A percentile compares a stretch with the other conserved stretches of the same genome.
Conservation (phyloP, 2,113 vertebrate genomes). For the Dicrurus megarhynchus region DNA sequence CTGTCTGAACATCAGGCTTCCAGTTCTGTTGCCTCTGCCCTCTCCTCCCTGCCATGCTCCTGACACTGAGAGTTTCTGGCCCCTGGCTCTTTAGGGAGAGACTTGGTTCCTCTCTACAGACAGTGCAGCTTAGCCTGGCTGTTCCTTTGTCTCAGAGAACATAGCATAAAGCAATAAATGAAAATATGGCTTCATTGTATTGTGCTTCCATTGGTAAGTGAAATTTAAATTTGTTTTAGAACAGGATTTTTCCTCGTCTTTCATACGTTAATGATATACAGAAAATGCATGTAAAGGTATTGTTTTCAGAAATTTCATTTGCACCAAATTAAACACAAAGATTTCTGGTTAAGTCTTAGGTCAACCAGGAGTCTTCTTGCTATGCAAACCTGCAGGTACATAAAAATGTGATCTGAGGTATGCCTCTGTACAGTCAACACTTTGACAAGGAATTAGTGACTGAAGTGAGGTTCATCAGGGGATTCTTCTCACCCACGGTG, state of each 20-base stretch:
- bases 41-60: background rate
- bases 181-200: background rate
- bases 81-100: background rate
- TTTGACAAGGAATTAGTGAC: background rate
- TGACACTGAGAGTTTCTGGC: background rate
- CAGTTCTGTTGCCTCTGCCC: background rate
- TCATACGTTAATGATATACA: background rate
- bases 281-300: background rate
- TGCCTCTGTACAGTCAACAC: background rate
- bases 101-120: background rate
- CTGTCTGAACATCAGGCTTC: background rate
- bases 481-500: background rate
- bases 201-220: background rate
- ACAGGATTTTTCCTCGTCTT: background rate
- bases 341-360: background rate
- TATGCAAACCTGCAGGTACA: background rate
- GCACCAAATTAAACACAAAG: background rate
- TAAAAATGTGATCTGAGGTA: background rate
- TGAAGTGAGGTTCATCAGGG: background rate
- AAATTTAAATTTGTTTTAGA: background rate
- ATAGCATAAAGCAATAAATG: background rate
- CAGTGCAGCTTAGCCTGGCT: background rate
- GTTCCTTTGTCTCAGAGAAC: background rate
- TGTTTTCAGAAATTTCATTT: background rate
- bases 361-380: background rate